Percentiles rank a stretch among this genome's conserved stretches.
Evolutionary conservation across 1,140 invertebrate species (phyloP).

Genomic region (Drosophila neocordata): DNA sequence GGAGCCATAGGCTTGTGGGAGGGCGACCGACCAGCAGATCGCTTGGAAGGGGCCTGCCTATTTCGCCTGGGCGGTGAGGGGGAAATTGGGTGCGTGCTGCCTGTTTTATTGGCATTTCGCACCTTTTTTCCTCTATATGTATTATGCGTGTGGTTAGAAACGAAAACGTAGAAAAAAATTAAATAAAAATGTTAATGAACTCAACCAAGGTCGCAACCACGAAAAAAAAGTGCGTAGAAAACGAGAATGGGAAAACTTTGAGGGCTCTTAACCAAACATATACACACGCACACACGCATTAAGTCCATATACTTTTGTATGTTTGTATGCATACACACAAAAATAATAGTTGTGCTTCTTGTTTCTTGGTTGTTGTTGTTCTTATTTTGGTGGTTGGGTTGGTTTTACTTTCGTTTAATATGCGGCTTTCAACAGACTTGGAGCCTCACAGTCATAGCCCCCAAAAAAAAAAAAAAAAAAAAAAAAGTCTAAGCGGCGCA

Average conservation of each 20-base stretch:
- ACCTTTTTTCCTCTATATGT: constrained; percentile 27
- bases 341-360: constrained; percentile 2
- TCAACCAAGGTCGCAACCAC: constrained; percentile 66
- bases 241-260: constrained; percentile 28
- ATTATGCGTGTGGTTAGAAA: constrained; percentile 29
- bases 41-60: background rate
- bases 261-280: background rate
- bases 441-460: background rate
- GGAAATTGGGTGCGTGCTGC: background rate
- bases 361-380: too few relatives aligned
- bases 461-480: constrained; percentile 20
- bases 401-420: constrained; percentile 6
- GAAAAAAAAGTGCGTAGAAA: constrained; percentile 63
- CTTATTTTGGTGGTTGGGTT: constrained; percentile 1
- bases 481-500: background rate
- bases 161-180: constrained; percentile 4
- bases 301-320: background rate
- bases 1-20: constrained; percentile 1
- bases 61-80: background rate
- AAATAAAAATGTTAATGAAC: constrained; percentile 74
- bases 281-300: background rate
- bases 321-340: background rate
- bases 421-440: background rate
- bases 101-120: constrained; percentile 42
- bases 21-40: background rate